A percentile compares a stretch with the other conserved stretches of the same genome.
These are phyloP conservation scores for Bombus sylvicola DNA, from an alignment of 1,140 invertebrate species.

Conservation along the genomic window DNA sequence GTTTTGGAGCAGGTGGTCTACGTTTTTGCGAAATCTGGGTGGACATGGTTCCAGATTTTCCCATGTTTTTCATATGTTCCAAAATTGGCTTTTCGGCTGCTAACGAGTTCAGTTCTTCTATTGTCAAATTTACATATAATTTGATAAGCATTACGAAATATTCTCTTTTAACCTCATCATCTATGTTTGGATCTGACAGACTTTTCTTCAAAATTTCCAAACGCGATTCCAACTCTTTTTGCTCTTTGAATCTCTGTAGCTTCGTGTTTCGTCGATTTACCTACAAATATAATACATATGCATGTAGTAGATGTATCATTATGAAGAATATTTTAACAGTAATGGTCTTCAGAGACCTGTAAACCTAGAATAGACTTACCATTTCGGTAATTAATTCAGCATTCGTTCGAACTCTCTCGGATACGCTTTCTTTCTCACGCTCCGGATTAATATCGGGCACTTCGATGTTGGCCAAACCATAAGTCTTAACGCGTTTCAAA, in stretches of 20 bases:
- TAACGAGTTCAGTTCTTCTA: slow-evolving; percentile 91
- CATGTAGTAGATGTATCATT: not conserved
- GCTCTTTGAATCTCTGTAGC: slow-evolving; percentile 90
- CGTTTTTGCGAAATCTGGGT: slow-evolving; percentile 76
- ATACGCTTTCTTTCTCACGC: slow-evolving; percentile 55
- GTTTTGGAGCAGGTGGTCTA: slow-evolving; percentile 80
- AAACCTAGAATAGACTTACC: slow-evolving; percentile 54
- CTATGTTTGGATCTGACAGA: slow-evolving; percentile 86
- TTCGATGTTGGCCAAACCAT: slow-evolving; percentile 87
- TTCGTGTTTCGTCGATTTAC: slow-evolving; percentile 87
- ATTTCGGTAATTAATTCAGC: slow-evolving; percentile 75
- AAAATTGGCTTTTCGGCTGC: slow-evolving; percentile 89
- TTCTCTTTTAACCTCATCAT: slow-evolving; percentile 92
- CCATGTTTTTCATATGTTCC: slow-evolving; percentile 85
- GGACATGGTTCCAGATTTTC: slow-evolving; percentile 45
- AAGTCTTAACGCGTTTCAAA: slow-evolving; percentile 90
- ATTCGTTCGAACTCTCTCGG: slow-evolving; percentile 62
- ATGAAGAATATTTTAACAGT: not conserved
- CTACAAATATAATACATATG: slow-evolving; percentile 56
- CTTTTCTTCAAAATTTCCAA: slow-evolving; percentile 86
- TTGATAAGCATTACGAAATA: slow-evolving; percentile 92
- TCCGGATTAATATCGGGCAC: slow-evolving; percentile 79
- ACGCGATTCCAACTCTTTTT: slow-evolving; percentile 90
- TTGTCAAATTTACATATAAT: slow-evolving; percentile 88
- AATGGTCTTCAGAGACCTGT: not conserved